Evolutionary conservation across 2,888 invertebrate genomes (phyloP).

Genomic region (Lamproptera curius): DNA sequence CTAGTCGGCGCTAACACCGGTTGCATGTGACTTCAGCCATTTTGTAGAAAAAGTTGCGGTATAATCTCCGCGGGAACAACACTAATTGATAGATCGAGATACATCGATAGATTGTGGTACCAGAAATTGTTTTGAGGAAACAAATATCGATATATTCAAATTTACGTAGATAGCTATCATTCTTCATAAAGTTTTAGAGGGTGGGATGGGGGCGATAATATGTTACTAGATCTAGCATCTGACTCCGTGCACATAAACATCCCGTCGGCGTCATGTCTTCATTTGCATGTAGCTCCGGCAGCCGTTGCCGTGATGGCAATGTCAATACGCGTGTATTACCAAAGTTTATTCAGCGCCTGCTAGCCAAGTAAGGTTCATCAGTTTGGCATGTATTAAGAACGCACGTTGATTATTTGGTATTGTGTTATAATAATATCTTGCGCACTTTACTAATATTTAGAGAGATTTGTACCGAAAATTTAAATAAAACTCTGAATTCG

Average conservation of each 20-base stretch:
- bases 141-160: no score
- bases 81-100: no score
- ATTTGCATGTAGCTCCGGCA: slow-evolving; percentile 62
- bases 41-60: no score
- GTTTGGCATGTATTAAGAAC: slow-evolving; percentile 18
- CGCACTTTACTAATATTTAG: no score
- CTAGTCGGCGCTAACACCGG: no score
- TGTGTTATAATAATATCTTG: no score
- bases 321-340: slow-evolving; percentile 50
- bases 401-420: no score
- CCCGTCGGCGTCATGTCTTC: slow-evolving; percentile 59
- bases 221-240: slow-evolving; percentile 61
- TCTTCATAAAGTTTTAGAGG: slow-evolving; percentile 63
- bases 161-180: slow-evolving; percentile 69
- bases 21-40: no score
- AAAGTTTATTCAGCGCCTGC: slow-evolving; percentile 52
- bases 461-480: no score
- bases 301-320: slow-evolving; percentile 46
- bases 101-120: no score
- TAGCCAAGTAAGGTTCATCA: slow-evolving; percentile 18
- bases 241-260: slow-evolving; percentile 56
- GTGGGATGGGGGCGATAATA: slow-evolving; percentile 51
- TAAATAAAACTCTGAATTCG: no score
- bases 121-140: no score
- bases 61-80: slow-evolving; percentile 49